phyloP scores from a whole-genome alignment of 2,888 invertebrate species.

The Leptopilina syphax region DNA sequence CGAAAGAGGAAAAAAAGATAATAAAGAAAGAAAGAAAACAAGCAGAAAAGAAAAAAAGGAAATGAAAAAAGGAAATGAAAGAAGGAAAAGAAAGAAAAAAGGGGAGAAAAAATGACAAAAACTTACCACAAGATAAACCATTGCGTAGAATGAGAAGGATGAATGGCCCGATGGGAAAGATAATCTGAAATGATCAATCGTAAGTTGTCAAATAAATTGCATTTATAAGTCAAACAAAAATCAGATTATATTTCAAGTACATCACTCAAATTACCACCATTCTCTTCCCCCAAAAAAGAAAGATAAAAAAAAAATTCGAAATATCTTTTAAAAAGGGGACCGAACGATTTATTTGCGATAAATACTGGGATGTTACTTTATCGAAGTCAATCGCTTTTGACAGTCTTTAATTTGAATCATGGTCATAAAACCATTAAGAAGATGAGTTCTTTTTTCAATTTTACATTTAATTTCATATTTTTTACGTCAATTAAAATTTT shows the following conservation, averaged over 20 bases:
- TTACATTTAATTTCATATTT: neutral
- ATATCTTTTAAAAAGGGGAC: neutral
- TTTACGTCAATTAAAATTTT: neutral
- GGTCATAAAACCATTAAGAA: constrained; percentile 1
- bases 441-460: constrained; percentile 5
- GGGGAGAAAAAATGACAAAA: no score
- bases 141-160: constrained; percentile 91
- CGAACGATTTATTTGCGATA: constrained; percentile 17
- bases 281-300: neutral
- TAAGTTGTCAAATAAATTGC: constrained; percentile 62
- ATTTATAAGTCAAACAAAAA: constrained; percentile 46
- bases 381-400: constrained; percentile 45
- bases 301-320: neutral
- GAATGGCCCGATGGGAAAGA: constrained; percentile 96
- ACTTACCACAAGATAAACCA: constrained; percentile 92
- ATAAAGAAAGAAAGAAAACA: no score
- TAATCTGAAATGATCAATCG: constrained; percentile 78
- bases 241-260: constrained; percentile 38
- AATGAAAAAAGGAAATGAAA: neutral
- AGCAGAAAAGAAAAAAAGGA: neutral
- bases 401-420: constrained; percentile 39
- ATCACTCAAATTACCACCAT: constrained; percentile 32
- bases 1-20: no score
- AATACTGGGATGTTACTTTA: constrained; percentile 31
- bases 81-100: neutral